Conservation (phyloP, 2,797 vertebrate species). For the Aldrovandia affinis region DNA sequence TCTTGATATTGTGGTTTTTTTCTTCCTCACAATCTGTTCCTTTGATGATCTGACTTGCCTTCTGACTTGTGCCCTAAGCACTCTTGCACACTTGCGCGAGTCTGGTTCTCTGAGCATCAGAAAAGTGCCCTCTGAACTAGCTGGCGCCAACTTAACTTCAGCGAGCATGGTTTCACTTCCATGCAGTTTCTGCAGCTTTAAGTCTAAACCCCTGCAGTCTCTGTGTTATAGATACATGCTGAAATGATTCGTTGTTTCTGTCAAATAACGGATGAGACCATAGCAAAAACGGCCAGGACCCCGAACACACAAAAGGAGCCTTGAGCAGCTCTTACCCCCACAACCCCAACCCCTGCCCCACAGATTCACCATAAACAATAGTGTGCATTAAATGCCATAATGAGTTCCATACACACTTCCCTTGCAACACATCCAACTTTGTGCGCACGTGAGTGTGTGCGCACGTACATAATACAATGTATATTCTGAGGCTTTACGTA, state of each 20-base stretch:
- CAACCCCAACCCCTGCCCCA: not conserved
- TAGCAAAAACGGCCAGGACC: slow-evolving; percentile 1
- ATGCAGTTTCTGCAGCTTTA: not conserved
- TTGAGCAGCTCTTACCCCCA: not conserved
- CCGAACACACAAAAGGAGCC: slow-evolving; percentile 16
- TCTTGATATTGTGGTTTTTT: not conserved
- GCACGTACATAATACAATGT: not conserved
- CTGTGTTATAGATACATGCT: slow-evolving; percentile 15
- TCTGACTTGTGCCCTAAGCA: too few species aligned
- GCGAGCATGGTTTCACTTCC: not conserved
- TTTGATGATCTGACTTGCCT: not conserved
- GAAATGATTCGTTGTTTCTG: slow-evolving; percentile 17
- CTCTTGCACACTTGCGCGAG: not conserved
- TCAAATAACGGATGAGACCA: not conserved
- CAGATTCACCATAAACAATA: not conserved
- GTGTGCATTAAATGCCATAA: not conserved
- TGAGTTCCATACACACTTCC: not conserved
- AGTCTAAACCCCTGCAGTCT: not conserved
- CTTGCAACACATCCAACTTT: slow-evolving; percentile 10
- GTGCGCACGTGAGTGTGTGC: slow-evolving; percentile 17
- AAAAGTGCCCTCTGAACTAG: not conserved
- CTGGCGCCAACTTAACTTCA: not conserved
- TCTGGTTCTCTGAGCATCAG: not conserved
- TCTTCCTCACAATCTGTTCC: not conserved
- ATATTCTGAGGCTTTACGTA: not conserved